Evolutionary conservation across 2,888 invertebrate genomes (phyloP), one percentile per base, ranked within the genome.

Genomic region (Eupithecia abbreviata): DNA sequence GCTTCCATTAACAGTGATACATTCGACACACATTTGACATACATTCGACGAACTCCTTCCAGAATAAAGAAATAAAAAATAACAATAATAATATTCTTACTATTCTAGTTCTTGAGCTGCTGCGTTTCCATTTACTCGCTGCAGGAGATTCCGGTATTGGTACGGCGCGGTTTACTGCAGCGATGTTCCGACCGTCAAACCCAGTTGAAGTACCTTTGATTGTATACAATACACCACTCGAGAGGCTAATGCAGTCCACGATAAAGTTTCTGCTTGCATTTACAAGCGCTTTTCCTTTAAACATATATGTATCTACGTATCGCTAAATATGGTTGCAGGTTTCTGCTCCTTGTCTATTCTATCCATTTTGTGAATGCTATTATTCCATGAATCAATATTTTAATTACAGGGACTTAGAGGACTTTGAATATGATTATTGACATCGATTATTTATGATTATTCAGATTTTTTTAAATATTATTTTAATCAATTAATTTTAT

Each of bases 141-240:
- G 66, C 45, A 30, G 62, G 30, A 62, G 70, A 69, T 70, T 65
- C 41, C 30, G 5, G 70, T 71, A 68, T 66, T 12, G 73, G 45
- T 51, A 66, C 66, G 51, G n/a, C 69, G 72, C 65, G 74, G 77
- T 77, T 74, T 51, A 47, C 69, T 74, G 77, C 72, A 71, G 49
- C 73, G 49, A 65, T 74, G 68, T 43, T 45, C 12, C 69, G 65
- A 76, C 45, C 58, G 73, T 47, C 47, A 58, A 73, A 58, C 65
- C 62, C 12, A 65, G 41, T 18, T 42, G 51, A 42, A 30, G 73
- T 67, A 41, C 47, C 18, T 55, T 41, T 71, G 43, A 58, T 7
- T 7, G 55, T 47, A 71, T 67, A 58, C 45, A 71, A 62, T 30
- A 62, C 62, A 62, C 62, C 58, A 58, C 58, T 18, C 69, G 4